Percentiles rank a stretch among this genome's conserved stretches.
These are phyloP conservation scores for Sus scrofa DNA, from an alignment of 2,113 vertebrate genomes.

Conservation along the genomic window DNA sequence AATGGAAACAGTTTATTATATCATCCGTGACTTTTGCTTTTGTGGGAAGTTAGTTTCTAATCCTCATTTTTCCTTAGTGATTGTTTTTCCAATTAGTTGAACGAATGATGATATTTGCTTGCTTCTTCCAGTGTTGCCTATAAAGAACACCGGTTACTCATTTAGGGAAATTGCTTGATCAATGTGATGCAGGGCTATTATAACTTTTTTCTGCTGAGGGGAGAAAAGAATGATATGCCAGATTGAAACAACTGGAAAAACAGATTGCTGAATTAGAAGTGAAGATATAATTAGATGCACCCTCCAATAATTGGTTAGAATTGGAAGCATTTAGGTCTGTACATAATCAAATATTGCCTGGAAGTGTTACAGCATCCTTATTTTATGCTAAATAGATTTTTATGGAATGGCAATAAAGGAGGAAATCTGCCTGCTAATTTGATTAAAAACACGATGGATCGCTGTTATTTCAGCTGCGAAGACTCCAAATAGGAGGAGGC, in stretches of 20 bases:
- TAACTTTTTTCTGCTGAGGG: slow-evolving; percentile 56
- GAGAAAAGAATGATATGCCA: slow-evolving; percentile 46
- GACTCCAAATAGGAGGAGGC: slow-evolving; percentile 27
- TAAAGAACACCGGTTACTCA: slow-evolving; percentile 64
- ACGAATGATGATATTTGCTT: slow-evolving; percentile 64
- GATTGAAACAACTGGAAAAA: slow-evolving; percentile 79
- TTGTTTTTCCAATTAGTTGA: slow-evolving; percentile 51
- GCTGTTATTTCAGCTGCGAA: slow-evolving; percentile 60
- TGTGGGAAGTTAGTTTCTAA: background rate
- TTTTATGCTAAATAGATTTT: slow-evolving; percentile 79
- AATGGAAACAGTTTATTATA: background rate
- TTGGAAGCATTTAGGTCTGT: slow-evolving; percentile 70
- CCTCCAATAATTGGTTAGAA: slow-evolving; percentile 72
- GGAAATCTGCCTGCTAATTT: slow-evolving; percentile 76
- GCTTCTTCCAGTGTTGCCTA: background rate
- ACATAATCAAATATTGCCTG: slow-evolving; percentile 59
- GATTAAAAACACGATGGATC: slow-evolving; percentile 70
- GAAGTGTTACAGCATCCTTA: slow-evolving; percentile 59
- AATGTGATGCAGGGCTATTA: background rate
- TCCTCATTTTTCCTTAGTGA: slow-evolving; percentile 10
- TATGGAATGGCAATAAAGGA: slow-evolving; percentile 65
- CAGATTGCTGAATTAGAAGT: slow-evolving; percentile 70
- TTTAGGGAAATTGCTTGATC: slow-evolving; percentile 67
- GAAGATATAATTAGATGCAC: slow-evolving; percentile 68
- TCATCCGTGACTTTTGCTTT: background rate